phyloP scores from a whole-genome alignment of 2,797 vertebrate genomes.

The Neostethus bicornis region DNA sequence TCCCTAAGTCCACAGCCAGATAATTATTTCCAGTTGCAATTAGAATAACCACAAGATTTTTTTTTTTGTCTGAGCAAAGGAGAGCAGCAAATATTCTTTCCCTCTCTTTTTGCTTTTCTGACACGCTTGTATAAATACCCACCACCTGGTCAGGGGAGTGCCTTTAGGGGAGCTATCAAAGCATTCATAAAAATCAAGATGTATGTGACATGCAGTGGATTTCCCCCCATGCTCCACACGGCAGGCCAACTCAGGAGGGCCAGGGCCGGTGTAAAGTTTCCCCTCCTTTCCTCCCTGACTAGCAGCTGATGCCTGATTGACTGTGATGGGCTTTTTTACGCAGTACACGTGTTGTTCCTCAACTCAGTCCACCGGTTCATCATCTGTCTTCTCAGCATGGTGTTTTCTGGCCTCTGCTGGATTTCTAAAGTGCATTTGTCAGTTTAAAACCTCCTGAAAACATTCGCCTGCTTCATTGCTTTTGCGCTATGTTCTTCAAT shows the following conservation, averaged over 20 bases:
- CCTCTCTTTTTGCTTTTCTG: conserved; percentile 68
- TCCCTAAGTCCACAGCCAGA: conserved; percentile 68
- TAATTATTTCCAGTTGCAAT: conserved; percentile 85
- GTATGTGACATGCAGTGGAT: conserved; percentile 79
- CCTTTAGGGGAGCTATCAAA: conserved; percentile 80
- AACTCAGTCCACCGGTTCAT: conserved; percentile 46
- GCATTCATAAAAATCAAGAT: conserved; percentile 83
- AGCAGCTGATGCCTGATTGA: conserved; percentile 76
- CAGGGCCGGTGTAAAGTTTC: conserved; percentile 74
- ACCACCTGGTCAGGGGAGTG: conserved; percentile 79
- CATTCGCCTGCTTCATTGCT: conserved; percentile 48
- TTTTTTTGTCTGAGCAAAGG: conserved; percentile 56
- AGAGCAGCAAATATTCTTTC: conserved; percentile 72
- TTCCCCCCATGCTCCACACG: conserved; percentile 62
- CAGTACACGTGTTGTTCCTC: conserved; percentile 76
- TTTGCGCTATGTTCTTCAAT: conserved; percentile 51
- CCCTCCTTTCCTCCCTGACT: conserved; percentile 69
- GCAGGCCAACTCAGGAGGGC: conserved; percentile 70
- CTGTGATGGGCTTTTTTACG: conserved; percentile 78
- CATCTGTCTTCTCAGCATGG: conserved; percentile 71
- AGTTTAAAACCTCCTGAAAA: conserved; percentile 47
- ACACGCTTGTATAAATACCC: conserved; percentile 78
- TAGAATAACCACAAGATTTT: conserved; percentile 68
- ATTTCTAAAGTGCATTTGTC: conserved; percentile 53
- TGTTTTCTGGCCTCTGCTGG: conserved; percentile 45